A percentile compares a stretch with the other conserved stretches of the same genome.
Conservation (phyloP, 53 echinoderm and acorn worm genomes). For the Temnopleurus reevesii region DNA sequence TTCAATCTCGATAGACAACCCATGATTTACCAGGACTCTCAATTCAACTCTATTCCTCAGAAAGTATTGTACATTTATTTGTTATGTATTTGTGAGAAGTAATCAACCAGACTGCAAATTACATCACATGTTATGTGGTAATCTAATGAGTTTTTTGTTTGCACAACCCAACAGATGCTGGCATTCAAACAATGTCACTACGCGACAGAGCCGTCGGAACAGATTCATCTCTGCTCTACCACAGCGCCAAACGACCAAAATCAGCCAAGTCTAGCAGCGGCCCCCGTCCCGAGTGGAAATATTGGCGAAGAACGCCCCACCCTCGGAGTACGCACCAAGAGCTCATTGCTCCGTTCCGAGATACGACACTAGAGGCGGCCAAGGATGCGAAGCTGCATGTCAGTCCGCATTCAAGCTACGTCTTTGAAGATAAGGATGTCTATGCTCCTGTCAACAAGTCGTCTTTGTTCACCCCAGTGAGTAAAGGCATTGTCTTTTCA, state of each 20-base stretch:
- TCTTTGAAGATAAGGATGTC: slow-evolving; percentile 31
- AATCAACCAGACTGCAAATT: no score
- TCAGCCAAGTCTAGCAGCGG: slow-evolving; percentile 39
- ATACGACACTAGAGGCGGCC: slow-evolving; percentile 66
- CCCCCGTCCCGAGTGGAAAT: slow-evolving; percentile 64
- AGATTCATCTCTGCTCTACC: slow-evolving; percentile 77
- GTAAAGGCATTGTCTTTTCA: not conserved
- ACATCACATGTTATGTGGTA: no score
- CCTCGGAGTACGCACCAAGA: slow-evolving; percentile 57
- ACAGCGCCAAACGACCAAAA: slow-evolving; percentile 18
- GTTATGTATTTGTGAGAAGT: no score
- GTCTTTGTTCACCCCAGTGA: slow-evolving; percentile 2
- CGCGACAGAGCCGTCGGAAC: slow-evolving; percentile 74
- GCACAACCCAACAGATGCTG: slow-evolving; percentile 57
- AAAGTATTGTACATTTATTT: no score
- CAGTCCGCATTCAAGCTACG: not conserved
- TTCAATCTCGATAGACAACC: no score
- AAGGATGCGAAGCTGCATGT: slow-evolving; percentile 63
- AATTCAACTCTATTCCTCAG: no score
- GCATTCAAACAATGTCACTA: slow-evolving; percentile 72
- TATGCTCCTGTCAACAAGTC: slow-evolving; percentile 34
- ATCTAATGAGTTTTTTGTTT: no score
- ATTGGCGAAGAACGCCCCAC: slow-evolving; percentile 69
- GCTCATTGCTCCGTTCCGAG: slow-evolving; percentile 69
- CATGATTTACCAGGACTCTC: no score